Evolutionary conservation across 2,888 invertebrate genomes (phyloP), one percentile per base, ranked within the genome.

Genomic region (Eupithecia tripunctaria): DNA sequence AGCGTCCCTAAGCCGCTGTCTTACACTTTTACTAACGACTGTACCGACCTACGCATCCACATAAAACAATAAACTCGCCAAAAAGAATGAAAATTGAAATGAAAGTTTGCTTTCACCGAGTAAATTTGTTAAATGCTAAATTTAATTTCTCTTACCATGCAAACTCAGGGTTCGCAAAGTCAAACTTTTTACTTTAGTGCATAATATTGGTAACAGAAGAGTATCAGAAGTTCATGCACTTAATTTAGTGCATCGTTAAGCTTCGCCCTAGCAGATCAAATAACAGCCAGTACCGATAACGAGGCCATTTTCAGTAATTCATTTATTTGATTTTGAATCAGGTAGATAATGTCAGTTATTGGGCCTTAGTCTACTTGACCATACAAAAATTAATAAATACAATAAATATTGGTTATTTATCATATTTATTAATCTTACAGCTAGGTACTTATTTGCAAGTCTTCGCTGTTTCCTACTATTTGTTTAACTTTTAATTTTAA

Each of bases 171-270:
- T 76, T 77, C 29, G 67, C 56, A 68, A 76, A 79, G 70, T 62
- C 64, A 72, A 85, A 86, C 84, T 84, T 83, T 80, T 70, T 73
- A 81, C 84, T 84, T 79, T 75, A 70, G 77, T 68, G 70, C 73
- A 76, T 73, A 71, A 59, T 67, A 59, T 66, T 21, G 56, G 25
- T 68, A 47, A 65, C 47, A 27, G 29, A 68, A 65, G 38, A 47
- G 56, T 70, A 60, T 41, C 62, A 32, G 38, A 74, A 76, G 69
- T 74, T 73, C 68, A 70, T 72, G 68, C 60, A 66, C 62, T 43
- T 68, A 72, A 70, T 75, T 67, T 70, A 70, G 70, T 68, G 70
- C 70, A 70, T 72, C 67, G 66, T 67, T 72, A 66, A 65, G 68
- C 66, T 71, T n/a, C 67, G 60, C 21, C 68, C 47, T 68, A n/a